Conservation (phyloP, 64 coral and sea anemone genomes). For the Actinia tenebrosa region DNA sequence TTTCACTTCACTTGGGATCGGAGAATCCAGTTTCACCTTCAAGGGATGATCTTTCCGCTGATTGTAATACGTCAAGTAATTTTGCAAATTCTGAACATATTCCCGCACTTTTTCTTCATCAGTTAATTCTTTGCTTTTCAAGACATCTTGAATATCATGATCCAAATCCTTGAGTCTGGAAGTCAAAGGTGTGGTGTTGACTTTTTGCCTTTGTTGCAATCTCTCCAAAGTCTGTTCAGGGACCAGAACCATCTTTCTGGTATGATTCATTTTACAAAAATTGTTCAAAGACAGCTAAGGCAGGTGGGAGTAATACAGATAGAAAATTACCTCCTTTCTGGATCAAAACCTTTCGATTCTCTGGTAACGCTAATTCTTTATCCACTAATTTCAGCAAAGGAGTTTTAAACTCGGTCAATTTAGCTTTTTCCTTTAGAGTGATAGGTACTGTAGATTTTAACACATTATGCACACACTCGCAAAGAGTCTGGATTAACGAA, state of each 20-base stretch:
- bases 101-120: conserved; percentile 39
- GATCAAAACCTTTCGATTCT: conserved; percentile 20
- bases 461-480: conserved; percentile 46
- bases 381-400: conserved; percentile 23
- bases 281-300: conserved; percentile 27
- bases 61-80: conserved; percentile 43
- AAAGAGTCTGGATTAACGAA: conserved; percentile 33
- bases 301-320: conserved; percentile 17
- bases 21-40: conserved; percentile 16
- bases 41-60: conserved; percentile 30
- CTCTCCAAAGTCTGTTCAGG: conserved; percentile 46
- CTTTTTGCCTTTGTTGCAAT: conserved; percentile 37
- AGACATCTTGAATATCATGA: conserved; percentile 49
- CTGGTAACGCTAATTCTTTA: conserved; percentile 9
- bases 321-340: conserved; percentile 36
- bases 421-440: neutral
- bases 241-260: conserved; percentile 38
- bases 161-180: conserved; percentile 23
- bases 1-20: conserved; percentile 8
- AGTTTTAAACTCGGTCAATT: conserved; percentile 5
- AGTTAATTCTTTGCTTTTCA: conserved; percentile 30
- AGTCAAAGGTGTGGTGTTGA: conserved; percentile 36
- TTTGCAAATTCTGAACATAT: conserved; percentile 35
- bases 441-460: conserved; percentile 31
- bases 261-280: conserved; percentile 44